Evolutionary conservation across 35 echinoderm and acorn worm species (phyloP), one percentile per base, ranked within the genome.

Genomic region (Anneissia japonica): DNA sequence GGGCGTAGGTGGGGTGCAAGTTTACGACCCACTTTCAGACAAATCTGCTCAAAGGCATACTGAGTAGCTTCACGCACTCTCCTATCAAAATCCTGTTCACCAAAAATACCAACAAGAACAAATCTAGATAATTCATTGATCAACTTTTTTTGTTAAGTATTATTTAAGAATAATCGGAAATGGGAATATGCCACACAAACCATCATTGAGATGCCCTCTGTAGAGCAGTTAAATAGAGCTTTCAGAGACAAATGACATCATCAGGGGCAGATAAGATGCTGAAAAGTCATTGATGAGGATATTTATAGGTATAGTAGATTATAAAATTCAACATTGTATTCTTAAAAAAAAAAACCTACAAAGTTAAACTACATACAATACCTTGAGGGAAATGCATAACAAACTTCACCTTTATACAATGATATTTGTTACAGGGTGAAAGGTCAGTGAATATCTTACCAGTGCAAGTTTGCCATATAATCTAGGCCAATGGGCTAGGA

Each of bases 61-160:
- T 99, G 92, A 6, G 86, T 94, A 39, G 89, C 89, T 84, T 98
- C 95, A 7, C 95, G 84, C 5, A 98, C 91, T 73, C 95, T 82
- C 76, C 85, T 93, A 90, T 98, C 95, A 83, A 87, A 85, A 81
- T 98, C 95, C 95, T 98, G 41, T 35, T n/a, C n/a, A n/a, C n/a
- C n/a, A n/a, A n/a, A n/a, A n/a, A n/a, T n/a, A n/a, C n/a, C n/a
- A n/a, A n/a, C n/a, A n/a, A n/a, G n/a, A n/a, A n/a, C n/a, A n/a
- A n/a, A n/a, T n/a, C n/a, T n/a, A n/a, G n/a, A n/a, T n/a, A n/a
- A n/a, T n/a, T n/a, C n/a, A n/a, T n/a, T n/a, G n/a, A n/a, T n/a
- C n/a, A n/a, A n/a, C n/a, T n/a, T n/a, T n/a, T n/a, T n/a, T n/a
- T n/a, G n/a, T n/a, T n/a, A n/a, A n/a, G n/a, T n/a, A n/a, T n/a